Evolutionary conservation across 1,140 invertebrate species (phyloP).

Genomic region (Capitella teleta): DNA sequence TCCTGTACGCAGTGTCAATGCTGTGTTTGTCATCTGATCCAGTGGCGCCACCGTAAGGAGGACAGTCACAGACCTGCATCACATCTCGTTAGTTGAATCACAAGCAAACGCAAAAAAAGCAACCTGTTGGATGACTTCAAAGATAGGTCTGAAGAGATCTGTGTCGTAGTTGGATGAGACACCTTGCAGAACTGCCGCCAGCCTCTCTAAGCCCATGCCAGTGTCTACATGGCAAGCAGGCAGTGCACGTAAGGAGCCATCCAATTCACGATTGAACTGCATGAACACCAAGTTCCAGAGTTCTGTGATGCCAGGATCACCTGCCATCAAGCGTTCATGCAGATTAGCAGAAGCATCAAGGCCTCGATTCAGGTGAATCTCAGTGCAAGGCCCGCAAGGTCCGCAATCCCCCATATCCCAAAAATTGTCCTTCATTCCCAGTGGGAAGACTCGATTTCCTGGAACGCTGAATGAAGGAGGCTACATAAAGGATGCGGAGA

Average conservation of each 20-base stretch:
- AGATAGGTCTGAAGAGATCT: constrained; percentile 87
- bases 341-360: not conserved
- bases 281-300: constrained; percentile 99
- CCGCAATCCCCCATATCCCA: constrained; percentile 99
- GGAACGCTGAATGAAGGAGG: constrained; percentile 6
- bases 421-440: constrained; percentile 75
- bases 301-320: constrained; percentile 90
- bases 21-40: constrained; percentile 82
- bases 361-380: constrained; percentile 82
- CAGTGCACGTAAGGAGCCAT: constrained; percentile 53
- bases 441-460: constrained; percentile 6
- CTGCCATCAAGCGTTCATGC: constrained; percentile 77
- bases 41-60: not conserved
- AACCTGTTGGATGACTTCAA: constrained; percentile 79
- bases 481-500: not conserved
- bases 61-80: not conserved
- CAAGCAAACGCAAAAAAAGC: not conserved
- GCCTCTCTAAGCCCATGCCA: constrained; percentile 92
- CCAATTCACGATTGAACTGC: constrained; percentile 72
- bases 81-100: too few relatives aligned
- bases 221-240: constrained; percentile 98
- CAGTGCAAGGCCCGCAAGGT: constrained; percentile 97
- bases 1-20: constrained; percentile 96
- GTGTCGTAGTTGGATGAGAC: constrained; percentile 98
- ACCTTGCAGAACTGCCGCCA: constrained; percentile 93